Evolutionary conservation across 2,888 invertebrate species (phyloP).

Genomic region (Acrocyrtus sp.): DNA sequence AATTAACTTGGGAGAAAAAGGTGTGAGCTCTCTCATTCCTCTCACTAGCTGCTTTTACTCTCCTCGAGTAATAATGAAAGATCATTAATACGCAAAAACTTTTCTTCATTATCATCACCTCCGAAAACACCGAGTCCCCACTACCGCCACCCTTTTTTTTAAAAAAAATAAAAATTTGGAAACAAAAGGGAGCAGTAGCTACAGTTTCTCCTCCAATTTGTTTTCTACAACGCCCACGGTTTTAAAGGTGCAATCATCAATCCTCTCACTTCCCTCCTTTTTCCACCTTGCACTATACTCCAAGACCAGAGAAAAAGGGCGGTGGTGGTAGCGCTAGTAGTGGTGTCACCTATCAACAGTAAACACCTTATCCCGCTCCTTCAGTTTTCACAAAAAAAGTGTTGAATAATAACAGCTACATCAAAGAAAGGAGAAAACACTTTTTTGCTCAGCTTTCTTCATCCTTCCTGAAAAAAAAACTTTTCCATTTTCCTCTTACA

Average conservation of each 20-base stretch:
- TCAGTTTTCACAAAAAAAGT: constrained; percentile 11
- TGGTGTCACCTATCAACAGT: not conserved
- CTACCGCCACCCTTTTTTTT: not conserved
- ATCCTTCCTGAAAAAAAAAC: constrained; percentile 5
- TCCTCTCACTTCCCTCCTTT: too few species aligned
- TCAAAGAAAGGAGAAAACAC: constrained; percentile 21
- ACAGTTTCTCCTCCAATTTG: too few species aligned
- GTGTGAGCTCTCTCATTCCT: not conserved
- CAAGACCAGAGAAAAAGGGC: not conserved
- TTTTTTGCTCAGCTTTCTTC: constrained; percentile 29
- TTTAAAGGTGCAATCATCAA: not conserved
- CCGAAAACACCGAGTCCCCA: too few species aligned
- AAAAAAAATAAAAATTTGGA: too few species aligned
- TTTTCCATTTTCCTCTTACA: constrained; percentile 15
- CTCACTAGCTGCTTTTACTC: too few species aligned
- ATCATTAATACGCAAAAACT: not conserved
- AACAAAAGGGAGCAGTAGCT: too few species aligned
- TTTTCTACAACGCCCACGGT: too few species aligned
- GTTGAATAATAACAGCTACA: constrained; percentile 38
- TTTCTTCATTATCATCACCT: not conserved
- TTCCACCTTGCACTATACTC: too few species aligned
- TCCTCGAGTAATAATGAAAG: constrained; percentile 1
- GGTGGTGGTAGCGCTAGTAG: too few species aligned
- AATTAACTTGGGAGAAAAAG: too few species aligned
- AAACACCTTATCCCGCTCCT: not conserved